phyloP scores from a whole-genome alignment of 2,888 invertebrate species.

The Agrochola circellaris region DNA sequence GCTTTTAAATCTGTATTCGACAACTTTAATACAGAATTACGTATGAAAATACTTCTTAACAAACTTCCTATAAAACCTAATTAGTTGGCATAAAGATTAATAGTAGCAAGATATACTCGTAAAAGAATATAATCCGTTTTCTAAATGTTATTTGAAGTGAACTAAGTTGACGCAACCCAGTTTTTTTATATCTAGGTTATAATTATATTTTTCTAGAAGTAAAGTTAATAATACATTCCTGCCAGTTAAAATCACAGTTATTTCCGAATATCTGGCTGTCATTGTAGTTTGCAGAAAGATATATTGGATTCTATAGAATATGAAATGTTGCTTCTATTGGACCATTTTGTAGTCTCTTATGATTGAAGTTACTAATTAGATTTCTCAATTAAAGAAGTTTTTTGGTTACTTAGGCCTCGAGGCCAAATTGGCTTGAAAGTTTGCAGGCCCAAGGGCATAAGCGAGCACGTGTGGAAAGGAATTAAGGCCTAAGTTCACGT shows the following conservation, averaged over 20 bases:
- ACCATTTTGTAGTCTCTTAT: not conserved
- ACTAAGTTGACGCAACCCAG: slow-evolving; percentile 18
- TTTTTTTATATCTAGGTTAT: not conserved
- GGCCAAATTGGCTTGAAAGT: slow-evolving; percentile 40
- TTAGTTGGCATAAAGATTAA: not conserved
- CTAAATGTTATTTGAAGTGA: slow-evolving; percentile 6
- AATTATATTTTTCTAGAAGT: slow-evolving; percentile 7
- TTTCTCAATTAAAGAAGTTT: slow-evolving; percentile 53
- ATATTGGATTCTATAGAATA: not conserved
- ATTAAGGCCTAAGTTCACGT: slow-evolving; percentile 41
- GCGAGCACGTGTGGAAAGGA: slow-evolving; percentile 45
- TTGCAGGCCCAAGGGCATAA: slow-evolving; percentile 28
- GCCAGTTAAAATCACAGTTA: slow-evolving; percentile 13
- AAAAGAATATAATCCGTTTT: slow-evolving; percentile 10
- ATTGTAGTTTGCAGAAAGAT: not conserved
- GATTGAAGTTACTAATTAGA: slow-evolving; percentile 35
- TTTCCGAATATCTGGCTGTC: not conserved
- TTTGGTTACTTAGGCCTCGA: slow-evolving; percentile 32
- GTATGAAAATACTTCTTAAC: not conserved
- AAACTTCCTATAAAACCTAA: not conserved
- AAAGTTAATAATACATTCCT: slow-evolving; percentile 17
- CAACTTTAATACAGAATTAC: not conserved
- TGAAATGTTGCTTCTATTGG: not conserved
- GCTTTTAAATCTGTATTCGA: too few species aligned
- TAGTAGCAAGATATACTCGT: not conserved